Percentiles rank a stretch among this genome's conserved stretches.
phyloP scores from a whole-genome alignment of 2,797 vertebrate species.

The Mycteria americana region DNA sequence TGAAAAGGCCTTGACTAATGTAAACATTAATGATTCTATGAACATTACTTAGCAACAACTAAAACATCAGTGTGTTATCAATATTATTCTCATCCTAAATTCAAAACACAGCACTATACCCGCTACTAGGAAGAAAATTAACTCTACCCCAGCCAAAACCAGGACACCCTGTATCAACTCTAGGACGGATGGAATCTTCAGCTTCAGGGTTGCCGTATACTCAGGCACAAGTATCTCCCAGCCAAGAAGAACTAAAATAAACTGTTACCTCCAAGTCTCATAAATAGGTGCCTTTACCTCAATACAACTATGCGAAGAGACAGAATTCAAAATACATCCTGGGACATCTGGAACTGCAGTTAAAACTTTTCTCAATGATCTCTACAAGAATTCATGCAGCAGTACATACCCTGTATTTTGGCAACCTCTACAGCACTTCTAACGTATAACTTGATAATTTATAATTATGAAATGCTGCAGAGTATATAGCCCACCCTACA shows the following conservation, averaged over 20 bases:
- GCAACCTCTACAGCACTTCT: background rate
- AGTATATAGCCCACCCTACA: accelerated
- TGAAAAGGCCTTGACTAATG: no score
- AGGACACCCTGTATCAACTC: background rate
- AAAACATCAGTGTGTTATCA: no score
- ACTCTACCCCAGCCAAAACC: no score
- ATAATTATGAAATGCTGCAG: accelerated
- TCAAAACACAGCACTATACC: no score
- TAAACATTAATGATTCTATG: no score
- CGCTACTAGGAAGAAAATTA: no score
- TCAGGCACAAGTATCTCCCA: background rate
- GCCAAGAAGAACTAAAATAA: background rate
- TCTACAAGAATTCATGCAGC: accelerated
- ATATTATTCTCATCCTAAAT: no score
- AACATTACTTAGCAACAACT: no score
- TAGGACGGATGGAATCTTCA: background rate
- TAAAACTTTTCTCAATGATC: background rate
- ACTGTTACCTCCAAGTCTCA: accelerated
- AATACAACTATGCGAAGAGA: accelerated
- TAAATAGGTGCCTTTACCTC: background rate
- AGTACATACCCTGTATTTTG: accelerated
- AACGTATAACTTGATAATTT: accelerated
- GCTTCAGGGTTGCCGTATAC: accelerated
- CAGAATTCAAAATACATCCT: background rate
- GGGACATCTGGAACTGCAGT: background rate